Percentiles rank a stretch among this genome's conserved stretches.
Evolutionary conservation across 2,888 invertebrate genomes (phyloP).

Genomic region (Slavum lentiscoides): DNA sequence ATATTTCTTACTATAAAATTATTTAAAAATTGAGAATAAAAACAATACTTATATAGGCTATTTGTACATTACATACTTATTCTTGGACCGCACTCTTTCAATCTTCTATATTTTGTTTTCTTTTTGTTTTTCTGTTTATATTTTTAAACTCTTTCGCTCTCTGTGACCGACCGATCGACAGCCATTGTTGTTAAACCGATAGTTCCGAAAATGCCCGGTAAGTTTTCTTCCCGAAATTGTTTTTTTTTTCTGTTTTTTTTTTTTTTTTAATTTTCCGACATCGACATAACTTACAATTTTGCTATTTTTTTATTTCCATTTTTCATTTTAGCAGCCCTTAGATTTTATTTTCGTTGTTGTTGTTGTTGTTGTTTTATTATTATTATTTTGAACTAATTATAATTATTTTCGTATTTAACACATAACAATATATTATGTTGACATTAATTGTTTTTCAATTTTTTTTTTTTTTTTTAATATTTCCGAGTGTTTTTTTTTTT

Average conservation of each 20-base stretch:
- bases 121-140: constrained; percentile 54
- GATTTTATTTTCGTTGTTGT: constrained; percentile 51
- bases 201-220: constrained; percentile 53
- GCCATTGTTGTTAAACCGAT: constrained; percentile 53
- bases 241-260: constrained; percentile 48
- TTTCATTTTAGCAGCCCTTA: constrained; percentile 52
- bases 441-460: constrained; percentile 54
- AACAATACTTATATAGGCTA: constrained; percentile 28
- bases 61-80: constrained; percentile 41
- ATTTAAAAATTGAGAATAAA: constrained; percentile 11
- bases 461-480: constrained; percentile 53
- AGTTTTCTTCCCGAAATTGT: constrained; percentile 52
- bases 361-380: constrained; percentile 41
- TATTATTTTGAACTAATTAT: constrained; percentile 35
- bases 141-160: constrained; percentile 53
- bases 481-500: constrained; percentile 45
- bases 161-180: constrained; percentile 51
- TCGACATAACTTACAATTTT: constrained; percentile 50
- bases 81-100: constrained; percentile 53
- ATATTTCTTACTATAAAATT: constrained; percentile 6
- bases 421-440: constrained; percentile 26
- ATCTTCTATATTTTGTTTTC: constrained; percentile 52
- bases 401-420: constrained; percentile 53
- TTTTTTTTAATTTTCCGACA: constrained; percentile 37
- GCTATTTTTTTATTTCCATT: constrained; percentile 52